Percentiles rank a stretch among this genome's conserved stretches.
These are phyloP conservation scores for Hedya salicella DNA, from an alignment of 2,888 invertebrate genomes.

Conservation along the genomic window DNA sequence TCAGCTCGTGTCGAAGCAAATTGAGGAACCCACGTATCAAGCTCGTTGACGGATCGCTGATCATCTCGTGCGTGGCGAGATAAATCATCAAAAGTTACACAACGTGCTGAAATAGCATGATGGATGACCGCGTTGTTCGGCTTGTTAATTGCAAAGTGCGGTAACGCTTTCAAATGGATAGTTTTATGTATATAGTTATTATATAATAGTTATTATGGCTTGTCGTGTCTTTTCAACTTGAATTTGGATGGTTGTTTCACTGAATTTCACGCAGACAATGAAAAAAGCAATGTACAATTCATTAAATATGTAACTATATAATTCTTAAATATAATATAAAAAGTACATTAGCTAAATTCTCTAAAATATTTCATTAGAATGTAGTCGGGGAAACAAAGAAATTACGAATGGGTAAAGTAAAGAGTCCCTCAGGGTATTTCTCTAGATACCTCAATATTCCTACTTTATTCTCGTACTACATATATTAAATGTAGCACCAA, in stretches of 20 bases:
- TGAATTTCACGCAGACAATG: not conserved
- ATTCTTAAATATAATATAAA: not conserved
- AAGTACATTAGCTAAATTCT: not conserved
- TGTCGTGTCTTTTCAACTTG: not conserved
- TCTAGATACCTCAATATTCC: not conserved
- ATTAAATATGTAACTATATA: no score
- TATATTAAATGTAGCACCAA: conserved; percentile 4
- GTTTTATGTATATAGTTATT: not conserved
- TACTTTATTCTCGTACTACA: not conserved
- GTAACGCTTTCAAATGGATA: conserved; percentile 1
- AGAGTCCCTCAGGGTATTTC: not conserved
- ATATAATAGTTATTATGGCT: not conserved
- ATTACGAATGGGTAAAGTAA: not conserved
- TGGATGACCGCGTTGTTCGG: conserved; percentile 19
- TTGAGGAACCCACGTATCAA: conserved; percentile 79
- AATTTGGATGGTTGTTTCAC: not conserved
- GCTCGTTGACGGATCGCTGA: conserved; percentile 70
- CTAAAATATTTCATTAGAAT: not conserved
- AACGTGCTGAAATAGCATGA: conserved; percentile 37
- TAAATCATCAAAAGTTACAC: conserved; percentile 57
- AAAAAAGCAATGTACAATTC: no score
- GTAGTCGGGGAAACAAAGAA: no score
- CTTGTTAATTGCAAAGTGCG: conserved; percentile 15
- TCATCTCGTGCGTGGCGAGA: conserved; percentile 64
- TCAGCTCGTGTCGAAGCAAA: conserved; percentile 64